These are phyloP conservation scores for Raillietiella orientalis DNA, from an alignment of 2,888 invertebrate species.

Conservation along the genomic window DNA sequence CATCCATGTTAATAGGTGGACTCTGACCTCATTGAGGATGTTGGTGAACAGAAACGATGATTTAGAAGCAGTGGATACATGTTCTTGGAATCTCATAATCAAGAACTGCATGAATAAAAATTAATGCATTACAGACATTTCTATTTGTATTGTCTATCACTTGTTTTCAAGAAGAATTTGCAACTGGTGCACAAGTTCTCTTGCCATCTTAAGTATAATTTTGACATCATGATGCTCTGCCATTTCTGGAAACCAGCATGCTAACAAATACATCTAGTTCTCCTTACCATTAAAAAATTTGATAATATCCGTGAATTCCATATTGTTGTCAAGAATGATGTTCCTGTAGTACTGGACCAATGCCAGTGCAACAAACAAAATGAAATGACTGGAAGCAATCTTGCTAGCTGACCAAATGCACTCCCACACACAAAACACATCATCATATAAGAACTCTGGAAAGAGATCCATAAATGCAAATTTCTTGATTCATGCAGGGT, in stretches of 20 bases:
- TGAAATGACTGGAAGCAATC: conserved; percentile 59
- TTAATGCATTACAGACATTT: too few species aligned
- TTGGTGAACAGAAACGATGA: conserved; percentile 63
- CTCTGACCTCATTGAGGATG: conserved; percentile 66
- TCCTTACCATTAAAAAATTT: conserved; percentile 91
- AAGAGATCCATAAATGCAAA: conserved; percentile 3
- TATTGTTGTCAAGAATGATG: conserved; percentile 71
- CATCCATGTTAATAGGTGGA: conserved; percentile 27
- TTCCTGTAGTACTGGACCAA: conserved; percentile 70
- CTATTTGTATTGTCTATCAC: too few species aligned
- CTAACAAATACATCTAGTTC: conserved; percentile 2
- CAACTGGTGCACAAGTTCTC: conserved; percentile 55
- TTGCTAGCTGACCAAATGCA: conserved; percentile 76
- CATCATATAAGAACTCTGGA: conserved; percentile 55
- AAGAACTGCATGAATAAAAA: too few species aligned
- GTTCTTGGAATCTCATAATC: too few species aligned
- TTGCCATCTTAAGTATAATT: conserved; percentile 42
- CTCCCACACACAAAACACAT: conserved; percentile 80
- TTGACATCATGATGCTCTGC: conserved; percentile 71
- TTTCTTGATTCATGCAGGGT: too few species aligned
- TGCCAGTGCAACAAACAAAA: conserved; percentile 66
- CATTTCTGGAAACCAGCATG: conserved; percentile 41
- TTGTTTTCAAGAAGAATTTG: conserved; percentile 77
- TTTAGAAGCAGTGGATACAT: too few species aligned
- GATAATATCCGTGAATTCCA: conserved; percentile 95